Percentiles rank a stretch among this genome's conserved stretches.
Evolutionary conservation across 2,888 invertebrate species (phyloP).

Genomic region (Ctena decussata): DNA sequence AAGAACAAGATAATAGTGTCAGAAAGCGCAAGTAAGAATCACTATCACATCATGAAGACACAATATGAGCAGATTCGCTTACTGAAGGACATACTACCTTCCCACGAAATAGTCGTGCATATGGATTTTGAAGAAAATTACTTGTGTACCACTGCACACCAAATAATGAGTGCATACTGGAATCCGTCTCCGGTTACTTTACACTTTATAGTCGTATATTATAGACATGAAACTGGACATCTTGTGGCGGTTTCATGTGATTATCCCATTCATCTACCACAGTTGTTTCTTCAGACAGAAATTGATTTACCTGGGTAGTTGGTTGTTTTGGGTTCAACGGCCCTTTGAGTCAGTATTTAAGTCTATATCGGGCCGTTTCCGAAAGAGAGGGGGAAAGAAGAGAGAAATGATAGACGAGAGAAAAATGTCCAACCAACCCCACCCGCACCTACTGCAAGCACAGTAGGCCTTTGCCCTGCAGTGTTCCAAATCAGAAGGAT

Average conservation of each 20-base stretch:
- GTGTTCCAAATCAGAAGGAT: too few relatives aligned
- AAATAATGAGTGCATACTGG: conserved; percentile 57
- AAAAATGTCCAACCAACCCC: too few relatives aligned
- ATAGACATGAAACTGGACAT: conserved; percentile 3
- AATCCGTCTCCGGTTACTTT: conserved; percentile 43
- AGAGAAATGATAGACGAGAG: too few relatives aligned
- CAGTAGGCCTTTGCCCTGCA: too few relatives aligned
- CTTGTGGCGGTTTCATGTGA: conserved; percentile 46
- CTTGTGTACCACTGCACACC: conserved; percentile 50
- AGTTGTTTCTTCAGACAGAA: conserved; percentile 34
- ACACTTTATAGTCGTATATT: conserved; percentile 46
- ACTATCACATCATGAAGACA: conserved; percentile 16
- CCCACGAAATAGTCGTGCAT: conserved; percentile 42
- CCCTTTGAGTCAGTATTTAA: too few relatives aligned
- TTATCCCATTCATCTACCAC: conserved; percentile 45
- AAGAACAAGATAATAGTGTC: conserved; percentile 35
- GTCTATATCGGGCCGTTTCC: too few relatives aligned
- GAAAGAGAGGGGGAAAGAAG: too few relatives aligned
- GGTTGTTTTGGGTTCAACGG: too few relatives aligned
- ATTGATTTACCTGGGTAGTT: too few relatives aligned
- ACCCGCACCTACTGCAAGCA: too few relatives aligned
- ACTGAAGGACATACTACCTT: conserved; percentile 40
- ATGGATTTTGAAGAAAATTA: conserved; percentile 69
- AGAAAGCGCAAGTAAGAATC: conserved; percentile 5
- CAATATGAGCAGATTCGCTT: conserved; percentile 38